Percentiles rank a stretch among this genome's conserved stretches.
Evolutionary conservation across 2,888 invertebrate genomes (phyloP).

Genomic region (Neoaliturus tenellus): DNA sequence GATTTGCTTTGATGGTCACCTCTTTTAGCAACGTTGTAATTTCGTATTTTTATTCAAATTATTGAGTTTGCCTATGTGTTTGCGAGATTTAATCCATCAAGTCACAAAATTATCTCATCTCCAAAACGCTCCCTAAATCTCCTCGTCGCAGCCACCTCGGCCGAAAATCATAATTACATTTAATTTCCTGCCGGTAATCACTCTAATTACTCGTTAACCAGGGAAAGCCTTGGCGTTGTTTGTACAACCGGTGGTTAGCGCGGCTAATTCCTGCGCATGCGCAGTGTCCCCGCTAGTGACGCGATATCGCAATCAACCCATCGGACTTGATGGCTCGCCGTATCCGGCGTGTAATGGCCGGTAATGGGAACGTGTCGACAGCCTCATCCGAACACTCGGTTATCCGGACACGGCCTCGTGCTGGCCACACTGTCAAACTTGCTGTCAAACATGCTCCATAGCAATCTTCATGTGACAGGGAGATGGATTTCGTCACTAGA

Average conservation of each 20-base stretch:
- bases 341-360: background rate
- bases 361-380: conserved; percentile 20
- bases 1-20: no score
- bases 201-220: conserved; percentile 22
- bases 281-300: conserved; percentile 11
- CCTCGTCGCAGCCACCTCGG: no score
- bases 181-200: conserved; percentile 53
- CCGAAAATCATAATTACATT: conserved; percentile 58
- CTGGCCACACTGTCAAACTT: no score
- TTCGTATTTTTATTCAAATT: no score
- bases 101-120: no score
- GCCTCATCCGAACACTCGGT: background rate
- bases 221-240: background rate
- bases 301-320: background rate
- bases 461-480: no score
- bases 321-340: background rate
- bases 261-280: conserved; percentile 8
- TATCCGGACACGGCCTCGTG: conserved; percentile 9
- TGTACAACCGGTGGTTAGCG: conserved; percentile 9
- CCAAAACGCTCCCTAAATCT: no score
- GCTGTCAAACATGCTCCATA: no score
- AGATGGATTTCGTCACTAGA: no score
- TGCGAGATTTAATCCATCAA: no score
- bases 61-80: no score
- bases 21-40: no score